phyloP scores from a whole-genome alignment of 1,140 invertebrate genomes.

The Eriosoma lanigerum region DNA sequence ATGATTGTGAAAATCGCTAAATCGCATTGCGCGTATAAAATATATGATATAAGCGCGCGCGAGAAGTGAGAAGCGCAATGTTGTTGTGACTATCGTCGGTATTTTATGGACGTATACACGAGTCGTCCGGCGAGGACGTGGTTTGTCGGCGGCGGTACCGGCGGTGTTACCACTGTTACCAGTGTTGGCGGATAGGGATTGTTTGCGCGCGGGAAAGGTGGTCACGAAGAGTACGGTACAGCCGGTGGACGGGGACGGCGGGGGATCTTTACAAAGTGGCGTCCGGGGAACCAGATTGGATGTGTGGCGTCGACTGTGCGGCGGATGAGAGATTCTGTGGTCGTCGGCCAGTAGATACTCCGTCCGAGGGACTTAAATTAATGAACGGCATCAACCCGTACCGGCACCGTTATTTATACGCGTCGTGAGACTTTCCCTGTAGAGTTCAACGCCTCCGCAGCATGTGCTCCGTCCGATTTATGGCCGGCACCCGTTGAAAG shows the following conservation, averaged over 20 bases:
- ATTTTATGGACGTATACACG: too few species aligned
- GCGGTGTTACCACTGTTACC: too few species aligned
- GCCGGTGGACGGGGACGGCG: background rate
- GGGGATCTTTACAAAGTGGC: constrained; percentile 14
- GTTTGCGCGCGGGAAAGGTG: background rate
- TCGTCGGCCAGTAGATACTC: background rate
- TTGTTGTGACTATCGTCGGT: too few species aligned
- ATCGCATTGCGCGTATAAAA: too few species aligned
- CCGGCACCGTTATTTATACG: constrained; percentile 48
- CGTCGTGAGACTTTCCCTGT: constrained; percentile 38
- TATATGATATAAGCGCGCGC: too few species aligned
- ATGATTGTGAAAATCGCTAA: too few species aligned
- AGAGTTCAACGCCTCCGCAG: constrained; percentile 32
- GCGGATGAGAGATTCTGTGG: constrained; percentile 33
- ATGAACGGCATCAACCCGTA: constrained; percentile 39
- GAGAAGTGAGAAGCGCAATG: too few species aligned
- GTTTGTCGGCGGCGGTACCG: background rate
- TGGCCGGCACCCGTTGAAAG: constrained; percentile 42
- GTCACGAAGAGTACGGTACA: background rate
- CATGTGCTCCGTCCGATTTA: constrained; percentile 9
- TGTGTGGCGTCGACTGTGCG: background rate
- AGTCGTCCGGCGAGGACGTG: background rate
- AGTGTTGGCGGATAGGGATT: background rate
- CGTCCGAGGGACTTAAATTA: constrained; percentile 30
- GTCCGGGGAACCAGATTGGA: constrained; percentile 47